These are phyloP conservation scores for Macaria liturata DNA, from an alignment of 2,888 invertebrate genomes.

Conservation along the genomic window DNA sequence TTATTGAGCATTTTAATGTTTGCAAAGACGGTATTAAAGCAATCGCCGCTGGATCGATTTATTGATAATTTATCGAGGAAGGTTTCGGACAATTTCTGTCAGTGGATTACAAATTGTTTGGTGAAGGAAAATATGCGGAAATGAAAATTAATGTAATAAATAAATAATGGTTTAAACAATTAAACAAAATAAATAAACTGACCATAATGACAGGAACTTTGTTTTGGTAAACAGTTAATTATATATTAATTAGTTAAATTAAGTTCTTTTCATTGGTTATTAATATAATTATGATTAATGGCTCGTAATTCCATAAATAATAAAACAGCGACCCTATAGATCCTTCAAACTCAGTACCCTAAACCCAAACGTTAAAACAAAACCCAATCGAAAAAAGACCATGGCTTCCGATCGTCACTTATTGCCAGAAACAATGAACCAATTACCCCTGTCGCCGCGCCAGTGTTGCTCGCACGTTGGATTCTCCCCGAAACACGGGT, in stretches of 20 bases:
- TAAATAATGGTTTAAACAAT: no score
- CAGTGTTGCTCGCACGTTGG: constrained; percentile 42
- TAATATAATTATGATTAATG: no score
- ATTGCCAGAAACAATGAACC: constrained; percentile 70
- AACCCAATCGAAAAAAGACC: constrained; percentile 35
- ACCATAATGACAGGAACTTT: not conserved
- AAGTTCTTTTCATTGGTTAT: no score
- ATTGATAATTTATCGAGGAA: constrained; percentile 21
- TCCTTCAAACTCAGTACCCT: no score
- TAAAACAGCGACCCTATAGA: no score
- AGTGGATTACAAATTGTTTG: no score
- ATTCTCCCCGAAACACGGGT: constrained; percentile 40
- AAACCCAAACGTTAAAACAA: no score
- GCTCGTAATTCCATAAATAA: no score
- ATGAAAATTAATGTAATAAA: no score
- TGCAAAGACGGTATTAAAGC: constrained; percentile 35
- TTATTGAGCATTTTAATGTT: constrained; percentile 56
- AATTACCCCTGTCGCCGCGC: constrained; percentile 55
- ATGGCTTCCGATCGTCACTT: constrained; percentile 33
- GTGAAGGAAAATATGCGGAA: no score
- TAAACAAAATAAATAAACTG: no score
- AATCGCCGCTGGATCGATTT: constrained; percentile 24
- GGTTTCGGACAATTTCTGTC: constrained; percentile 15
- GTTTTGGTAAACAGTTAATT: not conserved
- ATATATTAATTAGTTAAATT: not conserved